These are phyloP conservation scores for Danio aesculapii DNA, from an alignment of 2,797 vertebrate genomes.

Conservation along the genomic window DNA sequence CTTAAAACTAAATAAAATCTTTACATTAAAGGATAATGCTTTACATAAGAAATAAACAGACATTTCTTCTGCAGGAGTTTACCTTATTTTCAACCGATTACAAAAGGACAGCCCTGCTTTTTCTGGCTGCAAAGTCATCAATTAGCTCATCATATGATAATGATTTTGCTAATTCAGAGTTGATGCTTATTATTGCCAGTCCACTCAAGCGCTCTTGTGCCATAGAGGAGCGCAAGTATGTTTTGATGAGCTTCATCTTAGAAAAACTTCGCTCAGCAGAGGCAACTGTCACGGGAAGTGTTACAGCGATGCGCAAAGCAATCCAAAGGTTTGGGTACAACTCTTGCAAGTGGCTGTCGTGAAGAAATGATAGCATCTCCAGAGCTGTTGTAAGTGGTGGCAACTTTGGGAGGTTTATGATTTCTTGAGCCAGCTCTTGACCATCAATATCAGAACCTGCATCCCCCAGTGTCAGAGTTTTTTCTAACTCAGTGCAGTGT, in stretches of 20 bases:
- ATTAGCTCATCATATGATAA: not conserved
- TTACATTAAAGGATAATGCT: too few relatives aligned
- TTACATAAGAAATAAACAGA: not conserved
- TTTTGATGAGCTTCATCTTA: not conserved
- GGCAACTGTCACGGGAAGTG: too few relatives aligned
- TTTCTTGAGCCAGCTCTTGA: not conserved
- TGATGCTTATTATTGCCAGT: not conserved
- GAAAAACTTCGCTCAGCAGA: not conserved
- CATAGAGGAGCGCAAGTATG: not conserved
- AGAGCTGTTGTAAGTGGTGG: not conserved
- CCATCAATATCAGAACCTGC: constrained; percentile 8
- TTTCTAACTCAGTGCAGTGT: not conserved
- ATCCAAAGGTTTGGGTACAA: not conserved
- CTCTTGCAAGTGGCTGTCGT: not conserved
- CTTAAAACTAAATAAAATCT: too few relatives aligned
- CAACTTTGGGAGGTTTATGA: not conserved
- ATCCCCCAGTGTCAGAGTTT: not conserved
- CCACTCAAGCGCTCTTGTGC: not conserved
- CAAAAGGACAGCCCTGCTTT: not conserved
- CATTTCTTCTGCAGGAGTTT: not conserved
- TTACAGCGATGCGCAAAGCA: too few relatives aligned
- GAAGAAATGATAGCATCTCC: constrained; percentile 2
- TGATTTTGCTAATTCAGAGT: not conserved
- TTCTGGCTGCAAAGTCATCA: not conserved
- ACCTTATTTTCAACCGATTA: not conserved